Conservation (phyloP, 2,888 invertebrate genomes). For the Oconnorella tubifera region DNA sequence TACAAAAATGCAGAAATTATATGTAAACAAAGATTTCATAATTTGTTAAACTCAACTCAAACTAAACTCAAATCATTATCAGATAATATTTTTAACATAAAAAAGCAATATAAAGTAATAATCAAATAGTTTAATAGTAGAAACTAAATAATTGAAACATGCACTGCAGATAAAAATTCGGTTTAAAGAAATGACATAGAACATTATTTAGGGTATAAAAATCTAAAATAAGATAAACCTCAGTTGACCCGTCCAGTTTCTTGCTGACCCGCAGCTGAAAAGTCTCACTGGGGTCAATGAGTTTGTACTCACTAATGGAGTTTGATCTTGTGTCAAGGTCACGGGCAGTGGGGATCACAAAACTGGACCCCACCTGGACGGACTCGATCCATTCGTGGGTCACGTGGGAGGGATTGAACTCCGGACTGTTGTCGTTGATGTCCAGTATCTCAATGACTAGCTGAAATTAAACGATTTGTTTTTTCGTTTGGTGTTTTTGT, state of each 20-base stretch:
- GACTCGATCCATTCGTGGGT: slow-evolving; percentile 22
- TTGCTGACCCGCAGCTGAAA: slow-evolving; percentile 17
- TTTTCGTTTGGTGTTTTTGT: neutral
- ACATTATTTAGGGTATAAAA: too few species aligned
- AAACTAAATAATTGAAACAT: too few species aligned
- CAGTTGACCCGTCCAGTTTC: slow-evolving; percentile 50
- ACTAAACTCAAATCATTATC: too few species aligned
- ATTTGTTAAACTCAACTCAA: too few species aligned
- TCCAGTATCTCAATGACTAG: slow-evolving; percentile 30
- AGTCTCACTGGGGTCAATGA: slow-evolving; percentile 12
- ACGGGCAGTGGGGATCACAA: slow-evolving; percentile 16
- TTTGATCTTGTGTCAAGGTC: slow-evolving; percentile 22
- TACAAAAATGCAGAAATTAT: neutral
- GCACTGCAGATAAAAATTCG: too few species aligned
- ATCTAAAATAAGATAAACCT: too few species aligned
- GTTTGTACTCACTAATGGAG: slow-evolving; percentile 22
- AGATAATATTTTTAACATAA: too few species aligned
- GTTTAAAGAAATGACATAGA: too few species aligned
- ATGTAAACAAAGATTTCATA: neutral
- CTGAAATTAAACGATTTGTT: neutral
- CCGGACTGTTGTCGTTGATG: slow-evolving; percentile 36
- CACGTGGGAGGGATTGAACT: slow-evolving; percentile 21
- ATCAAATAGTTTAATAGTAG: too few species aligned
- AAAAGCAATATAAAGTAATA: too few species aligned
- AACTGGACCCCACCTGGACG: neutral